Conservation (phyloP, 2,888 invertebrate genomes). For the Lepidochrysops patricia region DNA sequence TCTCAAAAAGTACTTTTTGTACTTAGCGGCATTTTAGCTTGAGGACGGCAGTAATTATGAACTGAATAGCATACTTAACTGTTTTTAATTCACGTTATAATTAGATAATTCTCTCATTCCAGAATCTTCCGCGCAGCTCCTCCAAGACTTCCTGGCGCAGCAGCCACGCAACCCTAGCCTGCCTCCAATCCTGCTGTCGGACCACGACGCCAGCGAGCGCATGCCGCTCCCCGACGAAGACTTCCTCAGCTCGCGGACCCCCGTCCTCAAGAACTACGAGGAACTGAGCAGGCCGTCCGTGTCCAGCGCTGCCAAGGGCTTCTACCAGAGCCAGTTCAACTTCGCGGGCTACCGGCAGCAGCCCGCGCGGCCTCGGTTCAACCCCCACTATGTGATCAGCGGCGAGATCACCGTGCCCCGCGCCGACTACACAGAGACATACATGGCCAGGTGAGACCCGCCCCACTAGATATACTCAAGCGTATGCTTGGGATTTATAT, state of each 20-base stretch:
- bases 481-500: no score
- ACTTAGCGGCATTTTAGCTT: no score
- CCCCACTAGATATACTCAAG: background rate
- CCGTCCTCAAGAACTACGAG: constrained; percentile 6
- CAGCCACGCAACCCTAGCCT: constrained; percentile 34
- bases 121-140: constrained; percentile 39
- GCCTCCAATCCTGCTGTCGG: constrained; percentile 42
- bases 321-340: background rate
- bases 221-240: constrained; percentile 26
- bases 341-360: background rate
- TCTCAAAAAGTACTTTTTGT: no score
- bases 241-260: background rate
- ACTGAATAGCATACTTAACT: no score
- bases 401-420: constrained; percentile 43
- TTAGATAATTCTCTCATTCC: constrained; percentile 8
- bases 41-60: no score
- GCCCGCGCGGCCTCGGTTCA: constrained; percentile 34
- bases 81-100: no score
- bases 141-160: constrained; percentile 43
- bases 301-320: background rate
- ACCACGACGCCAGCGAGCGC: constrained; percentile 27
- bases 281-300: background rate
- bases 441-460: constrained; percentile 37
- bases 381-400: constrained; percentile 36
- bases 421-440: constrained; percentile 49